Evolutionary conservation across 2,113 vertebrate species (phyloP).

Genomic region (Heteronetta atricapilla): DNA sequence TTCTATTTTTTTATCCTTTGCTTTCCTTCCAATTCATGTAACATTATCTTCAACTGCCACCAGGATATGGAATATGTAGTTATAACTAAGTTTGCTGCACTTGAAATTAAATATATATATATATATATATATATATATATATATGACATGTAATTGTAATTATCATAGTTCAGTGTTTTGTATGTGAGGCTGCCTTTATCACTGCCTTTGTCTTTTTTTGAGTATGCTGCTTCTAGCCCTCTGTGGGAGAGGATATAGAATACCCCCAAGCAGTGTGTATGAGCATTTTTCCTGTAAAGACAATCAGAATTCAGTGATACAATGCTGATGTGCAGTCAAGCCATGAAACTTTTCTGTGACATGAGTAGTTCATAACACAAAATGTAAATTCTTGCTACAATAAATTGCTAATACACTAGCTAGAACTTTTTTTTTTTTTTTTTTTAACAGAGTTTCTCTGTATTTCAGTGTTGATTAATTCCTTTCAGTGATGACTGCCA

Average conservation of each 20-base stretch:
- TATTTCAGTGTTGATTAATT: slow-evolving; percentile 13
- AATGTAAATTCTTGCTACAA: background rate
- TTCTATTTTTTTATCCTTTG: background rate
- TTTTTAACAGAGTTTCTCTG: background rate
- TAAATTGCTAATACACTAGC: background rate
- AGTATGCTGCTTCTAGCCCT: background rate
- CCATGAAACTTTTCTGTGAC: background rate
- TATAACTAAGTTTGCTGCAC: background rate
- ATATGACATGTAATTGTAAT: background rate
- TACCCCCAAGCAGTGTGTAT: background rate
- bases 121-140: no score
- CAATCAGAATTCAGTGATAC: background rate
- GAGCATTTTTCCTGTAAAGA: background rate
- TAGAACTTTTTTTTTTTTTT: background rate
- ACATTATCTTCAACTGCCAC: background rate
- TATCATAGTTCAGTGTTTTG: background rate
- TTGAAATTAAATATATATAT: background rate
- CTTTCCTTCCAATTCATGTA: background rate
- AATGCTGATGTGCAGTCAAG: background rate
- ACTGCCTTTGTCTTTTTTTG: background rate
- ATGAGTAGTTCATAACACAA: background rate
- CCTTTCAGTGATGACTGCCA: background rate
- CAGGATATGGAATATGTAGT: background rate
- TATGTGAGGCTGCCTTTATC: background rate
- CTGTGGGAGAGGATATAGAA: background rate